phyloP scores from a whole-genome alignment of 2,888 invertebrate genomes.

The Dyspetes luteomarginatus region DNA sequence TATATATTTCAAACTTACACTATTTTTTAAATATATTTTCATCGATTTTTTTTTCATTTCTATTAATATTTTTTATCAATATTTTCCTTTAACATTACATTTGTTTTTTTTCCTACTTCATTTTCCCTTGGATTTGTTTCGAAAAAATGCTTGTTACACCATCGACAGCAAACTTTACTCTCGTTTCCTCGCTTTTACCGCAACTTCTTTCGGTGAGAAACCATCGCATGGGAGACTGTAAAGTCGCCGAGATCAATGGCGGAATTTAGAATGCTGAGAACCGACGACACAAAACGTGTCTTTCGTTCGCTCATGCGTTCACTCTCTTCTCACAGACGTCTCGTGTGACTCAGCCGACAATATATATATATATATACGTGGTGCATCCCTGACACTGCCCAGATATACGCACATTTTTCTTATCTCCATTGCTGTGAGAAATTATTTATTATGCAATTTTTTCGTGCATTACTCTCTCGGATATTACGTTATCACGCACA shows the following conservation, averaged over 20 bases:
- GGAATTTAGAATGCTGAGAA: constrained; percentile 34
- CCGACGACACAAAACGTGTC: not conserved
- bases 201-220: not conserved
- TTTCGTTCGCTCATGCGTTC: constrained; percentile 37
- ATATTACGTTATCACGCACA: constrained; percentile 20
- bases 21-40: too few species aligned
- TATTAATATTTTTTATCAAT: not conserved
- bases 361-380: not conserved
- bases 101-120: too few species aligned
- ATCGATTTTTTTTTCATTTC: not conserved
- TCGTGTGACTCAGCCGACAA: constrained; percentile 31
- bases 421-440: constrained; percentile 37
- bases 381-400: constrained; percentile 6
- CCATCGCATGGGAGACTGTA: constrained; percentile 4
- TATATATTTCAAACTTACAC: too few species aligned
- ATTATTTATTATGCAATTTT: constrained; percentile 15
- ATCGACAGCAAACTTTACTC: not conserved
- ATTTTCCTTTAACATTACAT: not conserved
- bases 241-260: constrained; percentile 8
- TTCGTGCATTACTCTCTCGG: constrained; percentile 6
- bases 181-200: not conserved
- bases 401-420: constrained; percentile 26
- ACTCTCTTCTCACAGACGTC: not conserved
- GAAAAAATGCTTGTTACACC: not conserved
- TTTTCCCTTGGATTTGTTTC: too few species aligned